Percentiles rank a stretch among this genome's conserved stretches.
These are phyloP conservation scores for Calycopis cecrops DNA, from an alignment of 1,140 invertebrate species.

Conservation along the genomic window DNA sequence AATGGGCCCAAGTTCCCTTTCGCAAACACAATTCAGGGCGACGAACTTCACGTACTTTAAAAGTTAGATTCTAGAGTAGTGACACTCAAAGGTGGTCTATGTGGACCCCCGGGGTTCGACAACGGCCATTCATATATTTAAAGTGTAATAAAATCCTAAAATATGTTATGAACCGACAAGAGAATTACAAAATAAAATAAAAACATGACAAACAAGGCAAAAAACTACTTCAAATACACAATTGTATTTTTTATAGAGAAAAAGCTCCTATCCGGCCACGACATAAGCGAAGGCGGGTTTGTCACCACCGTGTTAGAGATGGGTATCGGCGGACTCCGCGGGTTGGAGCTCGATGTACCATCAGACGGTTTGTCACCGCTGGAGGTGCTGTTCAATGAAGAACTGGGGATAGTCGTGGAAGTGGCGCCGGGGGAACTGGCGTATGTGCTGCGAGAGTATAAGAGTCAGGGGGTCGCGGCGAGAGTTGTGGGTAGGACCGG, in stretches of 20 bases:
- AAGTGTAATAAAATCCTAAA: too few species aligned
- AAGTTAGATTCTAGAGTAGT: too few species aligned
- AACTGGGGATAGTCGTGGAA: slow-evolving; percentile 95
- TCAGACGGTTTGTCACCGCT: slow-evolving; percentile 76
- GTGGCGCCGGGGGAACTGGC: slow-evolving; percentile 76
- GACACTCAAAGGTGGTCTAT: too few species aligned
- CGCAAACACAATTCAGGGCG: too few species aligned
- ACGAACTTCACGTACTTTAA: too few species aligned
- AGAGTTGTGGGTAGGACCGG: slow-evolving; percentile 83
- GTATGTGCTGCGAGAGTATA: slow-evolving; percentile 79
- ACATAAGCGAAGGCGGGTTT: slow-evolving; percentile 97
- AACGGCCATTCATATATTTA: too few species aligned
- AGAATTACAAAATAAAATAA: too few species aligned
- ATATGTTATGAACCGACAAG: too few species aligned
- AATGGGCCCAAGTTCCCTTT: too few species aligned
- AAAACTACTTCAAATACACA: too few species aligned
- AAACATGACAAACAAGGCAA: too few species aligned
- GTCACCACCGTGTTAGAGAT: slow-evolving; percentile 95
- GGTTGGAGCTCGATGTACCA: slow-evolving; percentile 81
- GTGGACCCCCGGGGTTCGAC: too few species aligned
- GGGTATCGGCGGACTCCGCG: slow-evolving; percentile 93
- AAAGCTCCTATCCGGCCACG: slow-evolving; percentile 92
- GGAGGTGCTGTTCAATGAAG: slow-evolving; percentile 90
- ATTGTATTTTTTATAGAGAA: slow-evolving; percentile 76
- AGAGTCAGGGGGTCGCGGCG: slow-evolving; percentile 78